Percentiles rank a stretch among this genome's conserved stretches.
These are phyloP conservation scores for Nyctereutes procyonoides DNA, from an alignment of 2,113 vertebrate species.

Conservation along the genomic window DNA sequence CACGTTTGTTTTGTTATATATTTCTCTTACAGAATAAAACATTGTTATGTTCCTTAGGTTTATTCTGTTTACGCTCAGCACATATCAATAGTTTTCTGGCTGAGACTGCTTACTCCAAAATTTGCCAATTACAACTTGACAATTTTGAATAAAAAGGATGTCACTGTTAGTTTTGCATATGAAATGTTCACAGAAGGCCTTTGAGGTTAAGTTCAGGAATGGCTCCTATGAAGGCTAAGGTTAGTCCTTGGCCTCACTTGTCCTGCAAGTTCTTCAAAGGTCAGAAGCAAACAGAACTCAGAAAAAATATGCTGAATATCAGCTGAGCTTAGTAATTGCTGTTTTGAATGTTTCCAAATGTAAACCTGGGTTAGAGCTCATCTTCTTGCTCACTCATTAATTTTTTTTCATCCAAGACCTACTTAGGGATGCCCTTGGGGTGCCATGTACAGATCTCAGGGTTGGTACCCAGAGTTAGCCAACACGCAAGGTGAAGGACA, in stretches of 20 bases:
- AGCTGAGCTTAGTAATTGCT: not conserved
- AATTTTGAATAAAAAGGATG: not conserved
- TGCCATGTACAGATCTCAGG: not conserved
- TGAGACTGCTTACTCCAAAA: not conserved
- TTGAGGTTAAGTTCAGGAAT: not conserved
- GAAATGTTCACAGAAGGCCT: not conserved
- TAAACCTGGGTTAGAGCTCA: not conserved
- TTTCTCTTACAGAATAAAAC: not conserved
- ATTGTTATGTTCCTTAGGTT: not conserved
- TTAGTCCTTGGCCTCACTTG: not conserved
- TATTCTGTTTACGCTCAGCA: not conserved
- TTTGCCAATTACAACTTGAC: not conserved
- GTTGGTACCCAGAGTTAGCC: not conserved
- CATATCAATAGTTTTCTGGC: not conserved
- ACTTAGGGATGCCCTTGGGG: not conserved
- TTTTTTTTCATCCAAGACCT: not conserved
- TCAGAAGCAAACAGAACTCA: not conserved
- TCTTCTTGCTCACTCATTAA: not conserved
- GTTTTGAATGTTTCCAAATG: not conserved
- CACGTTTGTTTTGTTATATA: not conserved
- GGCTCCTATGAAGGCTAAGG: not conserved
- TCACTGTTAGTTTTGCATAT: not conserved
- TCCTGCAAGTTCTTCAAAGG: too few species aligned
- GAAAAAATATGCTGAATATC: not conserved
- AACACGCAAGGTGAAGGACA: not conserved